Conservation (phyloP, 2,888 invertebrate species). For the Netelia virgata region DNA sequence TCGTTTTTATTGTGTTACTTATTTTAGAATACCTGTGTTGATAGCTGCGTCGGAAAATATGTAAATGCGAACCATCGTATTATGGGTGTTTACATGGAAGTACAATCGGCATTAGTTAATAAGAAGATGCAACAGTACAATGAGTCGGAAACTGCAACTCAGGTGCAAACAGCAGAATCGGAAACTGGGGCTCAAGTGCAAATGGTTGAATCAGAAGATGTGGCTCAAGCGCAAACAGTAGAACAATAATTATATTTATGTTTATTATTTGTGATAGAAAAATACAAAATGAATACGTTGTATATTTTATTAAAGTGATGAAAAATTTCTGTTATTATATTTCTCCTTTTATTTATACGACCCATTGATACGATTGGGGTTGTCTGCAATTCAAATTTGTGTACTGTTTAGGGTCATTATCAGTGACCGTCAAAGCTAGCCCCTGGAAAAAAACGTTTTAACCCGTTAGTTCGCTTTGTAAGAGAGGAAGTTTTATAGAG, state of each 20-base stretch:
- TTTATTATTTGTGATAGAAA: slow-evolving; percentile 54
- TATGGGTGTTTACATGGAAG: slow-evolving; percentile 87
- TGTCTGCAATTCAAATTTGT: too few species aligned
- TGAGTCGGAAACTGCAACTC: slow-evolving; percentile 70
- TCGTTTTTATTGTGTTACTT: slow-evolving; percentile 2
- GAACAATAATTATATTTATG: slow-evolving; percentile 31
- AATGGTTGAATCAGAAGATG: slow-evolving; percentile 68
- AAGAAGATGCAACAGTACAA: slow-evolving; percentile 86
- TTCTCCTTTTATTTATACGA: neutral
- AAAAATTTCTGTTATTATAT: neutral
- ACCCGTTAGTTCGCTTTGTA: too few species aligned
- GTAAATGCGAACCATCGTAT: slow-evolving; percentile 87
- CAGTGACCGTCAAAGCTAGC: too few species aligned
- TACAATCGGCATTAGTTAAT: slow-evolving; percentile 86
- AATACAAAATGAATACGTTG: slow-evolving; percentile 45
- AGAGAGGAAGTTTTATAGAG: too few species aligned
- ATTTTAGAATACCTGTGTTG: slow-evolving; percentile 85
- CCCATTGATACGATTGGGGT: too few species aligned
- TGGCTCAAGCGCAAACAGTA: slow-evolving; percentile 31
- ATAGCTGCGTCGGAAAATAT: slow-evolving; percentile 87
- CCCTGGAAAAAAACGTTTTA: too few species aligned
- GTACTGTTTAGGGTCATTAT: too few species aligned
- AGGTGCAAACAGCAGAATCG: slow-evolving; percentile 31
- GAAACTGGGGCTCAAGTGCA: slow-evolving; percentile 6
- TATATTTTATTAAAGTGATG: slow-evolving; percentile 43